These are phyloP conservation scores for Odontesthes bonariensis DNA, from an alignment of 2,113 vertebrate species.

Conservation along the genomic window DNA sequence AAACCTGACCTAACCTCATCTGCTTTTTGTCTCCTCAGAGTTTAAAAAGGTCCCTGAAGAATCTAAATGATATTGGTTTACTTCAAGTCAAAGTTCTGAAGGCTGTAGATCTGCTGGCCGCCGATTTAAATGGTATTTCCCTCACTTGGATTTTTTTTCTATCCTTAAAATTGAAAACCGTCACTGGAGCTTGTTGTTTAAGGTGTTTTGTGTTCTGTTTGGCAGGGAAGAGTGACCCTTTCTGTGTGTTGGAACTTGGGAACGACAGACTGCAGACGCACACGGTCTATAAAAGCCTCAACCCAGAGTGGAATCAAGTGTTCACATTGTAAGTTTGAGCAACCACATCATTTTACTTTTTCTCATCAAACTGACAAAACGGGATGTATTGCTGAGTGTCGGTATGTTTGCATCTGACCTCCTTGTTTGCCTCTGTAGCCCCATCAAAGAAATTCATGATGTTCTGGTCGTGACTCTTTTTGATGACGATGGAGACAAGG, in stretches of 20 bases:
- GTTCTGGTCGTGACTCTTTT: conserved; percentile 94
- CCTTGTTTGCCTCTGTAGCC: conserved; percentile 78
- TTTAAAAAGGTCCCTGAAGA: conserved; percentile 85
- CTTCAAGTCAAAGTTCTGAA: conserved; percentile 95
- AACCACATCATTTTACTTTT: neutral
- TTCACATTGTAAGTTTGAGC: conserved; percentile 92
- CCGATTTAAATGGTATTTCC: conserved; percentile 94
- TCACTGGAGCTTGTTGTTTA: neutral
- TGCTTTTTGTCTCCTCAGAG: conserved; percentile 75
- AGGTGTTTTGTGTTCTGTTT: conserved; percentile 42
- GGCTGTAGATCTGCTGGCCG: conserved; percentile 90
- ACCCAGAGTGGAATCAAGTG: conserved; percentile 97
- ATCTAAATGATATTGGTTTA: conserved; percentile 90
- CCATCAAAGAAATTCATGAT: conserved; percentile 95
- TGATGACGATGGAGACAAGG: conserved; percentile 98
- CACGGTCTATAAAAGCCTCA: conserved; percentile 94
- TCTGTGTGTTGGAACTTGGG: conserved; percentile 93
- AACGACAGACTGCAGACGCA: conserved; percentile 94
- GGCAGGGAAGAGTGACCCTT: conserved; percentile 97
- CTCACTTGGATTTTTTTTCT: neutral
- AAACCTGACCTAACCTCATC: neutral
- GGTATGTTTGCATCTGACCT: conserved; percentile 3
- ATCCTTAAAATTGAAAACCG: neutral
- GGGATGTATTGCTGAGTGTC: neutral
- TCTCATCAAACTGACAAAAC: neutral